A percentile compares a stretch with the other conserved stretches of the same genome.
Conservation (phyloP, 2,797 vertebrate species). For the Notamacropus eugenii region DNA sequence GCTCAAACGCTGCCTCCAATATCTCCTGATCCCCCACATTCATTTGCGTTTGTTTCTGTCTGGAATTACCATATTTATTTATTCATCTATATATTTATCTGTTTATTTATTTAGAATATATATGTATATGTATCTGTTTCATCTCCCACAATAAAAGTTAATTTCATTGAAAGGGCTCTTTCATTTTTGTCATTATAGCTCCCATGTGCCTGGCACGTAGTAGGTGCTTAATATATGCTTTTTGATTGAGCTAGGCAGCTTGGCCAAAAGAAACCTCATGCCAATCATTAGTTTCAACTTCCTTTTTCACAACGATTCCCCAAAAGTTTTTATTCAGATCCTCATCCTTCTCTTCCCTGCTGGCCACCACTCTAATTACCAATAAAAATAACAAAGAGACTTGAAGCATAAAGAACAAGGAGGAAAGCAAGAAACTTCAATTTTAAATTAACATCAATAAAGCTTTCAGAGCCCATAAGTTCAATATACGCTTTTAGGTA, state of each 20-base stretch:
- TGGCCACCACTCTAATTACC: background rate
- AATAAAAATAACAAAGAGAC: background rate
- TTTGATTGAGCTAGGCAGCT: background rate
- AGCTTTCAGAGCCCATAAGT: background rate
- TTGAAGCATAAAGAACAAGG: background rate
- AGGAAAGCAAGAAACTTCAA: background rate
- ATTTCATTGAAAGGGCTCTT: background rate
- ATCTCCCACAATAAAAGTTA: background rate
- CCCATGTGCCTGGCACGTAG: background rate
- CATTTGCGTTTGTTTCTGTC: background rate
- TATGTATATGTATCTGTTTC: background rate
- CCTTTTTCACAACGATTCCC: background rate
- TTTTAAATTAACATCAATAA: background rate
- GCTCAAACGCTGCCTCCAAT: background rate
- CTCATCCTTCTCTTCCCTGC: background rate
- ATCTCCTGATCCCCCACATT: background rate
- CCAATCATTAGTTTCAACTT: background rate
- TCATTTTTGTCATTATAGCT: background rate
- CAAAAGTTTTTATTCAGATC: constrained; percentile 16
- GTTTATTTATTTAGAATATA: background rate
- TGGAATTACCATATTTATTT: background rate
- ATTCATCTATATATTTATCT: background rate
- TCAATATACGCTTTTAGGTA: background rate
- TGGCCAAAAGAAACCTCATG: constrained; percentile 4
- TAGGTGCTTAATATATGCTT: background rate